Percentiles rank a stretch among this genome's conserved stretches.
Evolutionary conservation across 2,113 vertebrate genomes (phyloP).

Genomic region (Cavia aperea): DNA sequence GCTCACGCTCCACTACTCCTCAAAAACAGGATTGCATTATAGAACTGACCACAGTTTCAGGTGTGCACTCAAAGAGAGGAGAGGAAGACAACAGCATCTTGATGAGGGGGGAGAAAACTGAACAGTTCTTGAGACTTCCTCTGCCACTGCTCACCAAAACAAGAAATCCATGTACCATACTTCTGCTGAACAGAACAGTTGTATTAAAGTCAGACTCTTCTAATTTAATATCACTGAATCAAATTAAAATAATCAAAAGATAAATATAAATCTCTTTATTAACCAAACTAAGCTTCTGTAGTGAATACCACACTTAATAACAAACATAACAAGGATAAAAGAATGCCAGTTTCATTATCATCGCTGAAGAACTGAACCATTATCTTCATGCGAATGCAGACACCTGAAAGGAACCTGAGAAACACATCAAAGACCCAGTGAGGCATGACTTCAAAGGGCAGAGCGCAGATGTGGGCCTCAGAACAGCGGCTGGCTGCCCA

Average conservation of each 20-base stretch:
- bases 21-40: neutral
- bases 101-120: neutral
- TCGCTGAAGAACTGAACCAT: constrained; percentile 32
- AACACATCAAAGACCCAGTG: constrained; percentile 53
- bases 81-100: neutral
- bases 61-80: neutral
- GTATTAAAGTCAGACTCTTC: neutral
- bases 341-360: constrained; percentile 18
- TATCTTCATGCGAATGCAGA: constrained; percentile 48
- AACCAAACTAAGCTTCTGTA: constrained; percentile 2
- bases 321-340: constrained; percentile 31
- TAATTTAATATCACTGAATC: neutral
- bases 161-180: neutral
- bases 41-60: neutral
- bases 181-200: neutral
- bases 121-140: neutral
- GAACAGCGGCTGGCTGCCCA: neutral
- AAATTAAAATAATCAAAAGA: neutral
- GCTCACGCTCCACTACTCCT: neutral
- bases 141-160: neutral
- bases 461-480: constrained; percentile 38
- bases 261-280: neutral
- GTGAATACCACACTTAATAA: neutral
- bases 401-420: constrained; percentile 61
- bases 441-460: constrained; percentile 58